Percentiles rank a stretch among this genome's conserved stretches.
Evolutionary conservation across 2,888 invertebrate species (phyloP).

Genomic region (Chironomus riparius): DNA sequence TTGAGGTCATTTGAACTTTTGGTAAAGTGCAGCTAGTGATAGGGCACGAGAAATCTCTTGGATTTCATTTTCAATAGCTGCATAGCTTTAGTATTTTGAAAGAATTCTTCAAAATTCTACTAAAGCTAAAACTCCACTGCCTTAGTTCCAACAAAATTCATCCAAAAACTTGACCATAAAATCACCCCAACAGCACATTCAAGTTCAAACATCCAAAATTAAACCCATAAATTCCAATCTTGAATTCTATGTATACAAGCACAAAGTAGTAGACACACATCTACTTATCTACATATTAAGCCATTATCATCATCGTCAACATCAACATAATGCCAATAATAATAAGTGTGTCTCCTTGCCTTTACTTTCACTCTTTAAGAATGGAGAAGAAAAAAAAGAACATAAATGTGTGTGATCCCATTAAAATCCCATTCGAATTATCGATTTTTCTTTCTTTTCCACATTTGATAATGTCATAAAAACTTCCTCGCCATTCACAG

Average conservation of each 20-base stretch:
- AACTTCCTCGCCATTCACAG: slow-evolving; percentile 12
- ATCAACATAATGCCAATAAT: background rate
- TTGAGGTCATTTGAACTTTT: too few relatives aligned
- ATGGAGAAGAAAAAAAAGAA: background rate
- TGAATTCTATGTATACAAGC: background rate
- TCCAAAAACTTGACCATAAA: too few relatives aligned
- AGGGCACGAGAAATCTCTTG: too few relatives aligned
- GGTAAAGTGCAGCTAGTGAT: too few relatives aligned
- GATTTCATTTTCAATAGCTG: too few relatives aligned
- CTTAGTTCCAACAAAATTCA: too few relatives aligned
- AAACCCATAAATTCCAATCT: background rate
- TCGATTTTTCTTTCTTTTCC: slow-evolving; percentile 15
- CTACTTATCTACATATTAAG: background rate
- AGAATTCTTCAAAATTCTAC: too few relatives aligned
- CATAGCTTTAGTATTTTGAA: too few relatives aligned
- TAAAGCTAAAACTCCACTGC: too few relatives aligned
- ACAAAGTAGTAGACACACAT: background rate
- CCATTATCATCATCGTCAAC: background rate
- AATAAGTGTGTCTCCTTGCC: slow-evolving; percentile 1
- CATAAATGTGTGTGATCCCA: background rate
- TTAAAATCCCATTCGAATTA: slow-evolving; percentile 20
- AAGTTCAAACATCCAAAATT: background rate
- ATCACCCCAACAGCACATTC: too few relatives aligned
- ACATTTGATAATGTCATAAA: slow-evolving; percentile 10
- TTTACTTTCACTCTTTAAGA: slow-evolving; percentile 23